Base-by-base conservation (phyloP, 2,888 invertebrate genomes). In the Apodemia mormo region DNA sequence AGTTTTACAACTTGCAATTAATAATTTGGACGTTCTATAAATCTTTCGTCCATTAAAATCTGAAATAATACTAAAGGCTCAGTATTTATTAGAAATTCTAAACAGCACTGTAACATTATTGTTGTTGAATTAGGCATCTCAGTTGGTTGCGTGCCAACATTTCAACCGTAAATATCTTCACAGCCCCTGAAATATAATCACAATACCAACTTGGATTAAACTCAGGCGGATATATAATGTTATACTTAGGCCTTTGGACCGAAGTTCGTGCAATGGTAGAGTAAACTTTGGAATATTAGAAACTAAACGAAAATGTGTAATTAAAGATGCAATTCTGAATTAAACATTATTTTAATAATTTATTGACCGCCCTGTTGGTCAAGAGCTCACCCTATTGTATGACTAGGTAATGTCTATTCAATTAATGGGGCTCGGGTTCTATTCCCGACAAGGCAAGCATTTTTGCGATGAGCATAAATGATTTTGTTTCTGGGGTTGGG, bases 1-100 rank as follows among this genome's bases (percentile, higher is more conserved):
- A 12, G 49, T 49, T 52, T 14, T 5, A 52, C n/a, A 52, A n/a
- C n/a, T n/a, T 52, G 4, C 49, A 14, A 49, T 14, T 10, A 49
- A 49, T 49, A 14, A 49, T 14, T 49, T 49, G 5, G 3, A 52
- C 14, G 14, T 14, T 14, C 14, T 14, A 49, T 12, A 52, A 14
- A 7, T 6, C 5, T 14, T 49, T 5, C 49, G n/a, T 7, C 52
- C 8, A 52, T 22, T 52, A 52, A 52, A 52, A 52, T 8, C 52
- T 22, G 22, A 22, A 22, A 22, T 22, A 22, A 22, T 22, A 22
- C 22, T 14, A 52, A 52, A 52, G n/a, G 52, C 2, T 12, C n/a
- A 4, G 52, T 52, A 52, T 70, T 56, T 65, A 54, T 70, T 66
- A 43, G 56, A 58, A 64, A 64, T 64, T 64, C 61, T 30, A 64